Evolutionary conservation across 2,888 invertebrate genomes (phyloP), one percentile per base, ranked within the genome.

Genomic region (Microplitis deprimator): DNA sequence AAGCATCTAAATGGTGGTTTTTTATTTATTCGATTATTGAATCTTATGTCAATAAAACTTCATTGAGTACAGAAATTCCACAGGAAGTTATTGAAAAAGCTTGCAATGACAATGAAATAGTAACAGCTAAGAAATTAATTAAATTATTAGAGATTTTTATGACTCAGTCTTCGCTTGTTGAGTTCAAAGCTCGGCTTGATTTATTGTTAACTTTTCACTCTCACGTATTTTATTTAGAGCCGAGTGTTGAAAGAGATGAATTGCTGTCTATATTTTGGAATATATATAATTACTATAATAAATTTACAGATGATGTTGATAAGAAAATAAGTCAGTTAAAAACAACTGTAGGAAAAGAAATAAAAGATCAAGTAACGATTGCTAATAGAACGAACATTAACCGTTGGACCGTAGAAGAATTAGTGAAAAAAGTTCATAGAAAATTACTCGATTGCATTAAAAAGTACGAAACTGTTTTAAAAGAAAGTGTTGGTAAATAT

Each of bases 341-440:
- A 41, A 89, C 93, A 0, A 97, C 98, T 0, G 96, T 98, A 79
- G 98, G 98, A 86, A 97, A 96, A 90, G 96, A 97, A 88, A 89
- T 99, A 10, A 95, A 95, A 82, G 98, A 98, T 83, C 97, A 96
- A 87, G 96, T 99, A 0, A 98, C 98, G 90, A 98, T 99, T 75
- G 96, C 96, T 72, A 93, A 96, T 61, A 99, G 98, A 96, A 96
- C 95, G 85, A 98, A 99, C 86, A 93, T 97, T 13, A 98, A 96
- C 85, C 97, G 98, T 88, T 98, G 97, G 94, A 95, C 97, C 50
- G 94, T 99, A 75, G 97, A 96, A 83, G 95, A 96, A 82, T 95
- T 97, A 0, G 94, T 97, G 0, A 94, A 95, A 62, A 97, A 96
- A 86, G 95, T 96, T 0, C 98, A 98, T 87, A 94, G 95, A 80